Percentiles rank a stretch among this genome's conserved stretches.
Evolutionary conservation across 2,797 vertebrate genomes (phyloP).

Genomic region (Ceryle rudis): DNA sequence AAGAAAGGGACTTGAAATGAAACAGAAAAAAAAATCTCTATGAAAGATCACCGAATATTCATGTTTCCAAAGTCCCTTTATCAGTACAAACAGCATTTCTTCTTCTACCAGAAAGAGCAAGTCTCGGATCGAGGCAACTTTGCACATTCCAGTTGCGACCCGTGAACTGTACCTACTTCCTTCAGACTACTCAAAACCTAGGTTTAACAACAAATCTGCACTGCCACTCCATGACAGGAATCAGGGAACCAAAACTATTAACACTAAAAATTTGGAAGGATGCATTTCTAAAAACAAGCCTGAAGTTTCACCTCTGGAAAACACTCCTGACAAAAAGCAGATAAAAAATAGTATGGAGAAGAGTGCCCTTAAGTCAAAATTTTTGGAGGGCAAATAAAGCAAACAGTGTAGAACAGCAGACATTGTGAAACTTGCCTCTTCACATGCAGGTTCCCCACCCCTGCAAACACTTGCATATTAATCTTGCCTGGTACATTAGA

Average conservation of each 20-base stretch:
- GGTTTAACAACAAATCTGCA: not conserved
- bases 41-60: not conserved
- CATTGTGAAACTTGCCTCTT: not conserved
- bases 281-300: not conserved
- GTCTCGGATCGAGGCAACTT: not conserved
- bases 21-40: conserved; percentile 27
- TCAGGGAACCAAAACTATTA: not conserved
- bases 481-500: not conserved
- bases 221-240: not conserved
- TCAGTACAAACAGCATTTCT: conserved; percentile 23
- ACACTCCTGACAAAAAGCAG: not conserved
- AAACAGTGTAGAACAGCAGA: not conserved
- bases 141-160: conserved; percentile 9
- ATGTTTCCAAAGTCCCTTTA: not conserved
- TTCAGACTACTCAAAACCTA: not conserved
- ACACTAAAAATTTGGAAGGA: not conserved
- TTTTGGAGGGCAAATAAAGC: accelerated
- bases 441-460: not conserved
- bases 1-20: not conserved
- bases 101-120: not conserved
- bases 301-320: not conserved
- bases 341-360: not conserved
- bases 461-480: not conserved
- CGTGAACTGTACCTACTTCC: not conserved
- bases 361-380: not conserved